Evolutionary conservation across 1,140 invertebrate species (phyloP).

Genomic region (Metopolophium dirhodum): DNA sequence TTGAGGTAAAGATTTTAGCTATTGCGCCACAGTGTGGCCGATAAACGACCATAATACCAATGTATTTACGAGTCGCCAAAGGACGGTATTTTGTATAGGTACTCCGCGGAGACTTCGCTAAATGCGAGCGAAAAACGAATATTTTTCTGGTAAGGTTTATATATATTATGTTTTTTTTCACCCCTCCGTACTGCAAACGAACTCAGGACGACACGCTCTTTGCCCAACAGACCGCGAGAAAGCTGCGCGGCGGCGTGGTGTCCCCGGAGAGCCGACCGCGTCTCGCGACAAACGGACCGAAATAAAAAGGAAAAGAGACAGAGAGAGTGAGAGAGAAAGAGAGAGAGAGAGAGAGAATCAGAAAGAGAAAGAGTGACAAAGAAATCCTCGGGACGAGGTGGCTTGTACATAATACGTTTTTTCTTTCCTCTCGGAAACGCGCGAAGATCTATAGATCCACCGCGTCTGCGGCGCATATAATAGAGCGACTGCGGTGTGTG

Average conservation of each 20-base stretch:
- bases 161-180: neutral
- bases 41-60: neutral
- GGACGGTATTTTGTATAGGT: neutral
- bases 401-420: neutral
- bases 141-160: neutral
- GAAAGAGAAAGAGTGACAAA: neutral
- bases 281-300: slow-evolving; percentile 10
- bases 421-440: neutral
- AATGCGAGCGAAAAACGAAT: neutral
- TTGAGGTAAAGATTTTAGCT: too few relatives aligned
- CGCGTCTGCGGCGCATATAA: neutral
- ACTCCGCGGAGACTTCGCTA: neutral
- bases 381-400: neutral
- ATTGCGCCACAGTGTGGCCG: too few relatives aligned
- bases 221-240: neutral
- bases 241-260: neutral
- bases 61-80: neutral
- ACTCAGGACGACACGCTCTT: neutral
- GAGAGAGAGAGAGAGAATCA: too few relatives aligned
- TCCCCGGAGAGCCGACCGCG: neutral
- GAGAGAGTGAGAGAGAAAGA: neutral
- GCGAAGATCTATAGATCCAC: neutral
- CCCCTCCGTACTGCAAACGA: neutral
- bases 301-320: neutral
- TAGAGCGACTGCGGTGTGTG: neutral